Percentiles rank a stretch among this genome's conserved stretches.
Conservation (phyloP, 2,888 invertebrate species). For the Dryobotodes eremita region DNA sequence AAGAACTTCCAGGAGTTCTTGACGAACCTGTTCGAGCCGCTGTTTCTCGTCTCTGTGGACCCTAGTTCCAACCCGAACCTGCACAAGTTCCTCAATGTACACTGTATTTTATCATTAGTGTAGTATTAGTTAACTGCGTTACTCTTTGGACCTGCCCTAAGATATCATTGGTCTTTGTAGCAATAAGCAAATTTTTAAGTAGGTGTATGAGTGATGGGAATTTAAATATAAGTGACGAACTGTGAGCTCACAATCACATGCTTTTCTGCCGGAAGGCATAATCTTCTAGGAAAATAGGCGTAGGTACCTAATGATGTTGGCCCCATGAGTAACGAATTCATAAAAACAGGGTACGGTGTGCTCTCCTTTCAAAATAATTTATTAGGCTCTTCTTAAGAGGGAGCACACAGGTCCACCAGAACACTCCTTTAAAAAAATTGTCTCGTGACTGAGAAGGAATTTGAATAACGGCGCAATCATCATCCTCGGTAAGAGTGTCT, state of each 20-base stretch:
- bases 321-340: background rate
- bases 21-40: conserved; percentile 98
- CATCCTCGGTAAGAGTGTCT: too few species aligned
- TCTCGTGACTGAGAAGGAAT: too few species aligned
- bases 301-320: background rate
- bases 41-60: conserved; percentile 98
- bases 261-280: background rate
- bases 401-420: too few species aligned
- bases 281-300: background rate
- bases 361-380: background rate
- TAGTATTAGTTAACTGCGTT: background rate
- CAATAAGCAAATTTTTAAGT: background rate
- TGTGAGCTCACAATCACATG: too few species aligned
- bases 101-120: background rate
- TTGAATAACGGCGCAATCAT: too few species aligned
- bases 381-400: background rate
- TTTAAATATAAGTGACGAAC: background rate
- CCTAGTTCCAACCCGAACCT: conserved; percentile 98
- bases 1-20: conserved; percentile 98
- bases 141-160: background rate
- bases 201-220: background rate
- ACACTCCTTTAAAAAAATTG: too few species aligned
- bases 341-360: background rate
- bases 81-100: conserved; percentile 93
- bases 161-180: background rate